phyloP scores from a whole-genome alignment of 30 jellyfish, hydroid and myxozoan genomes.

The Hydractinia echinata region DNA sequence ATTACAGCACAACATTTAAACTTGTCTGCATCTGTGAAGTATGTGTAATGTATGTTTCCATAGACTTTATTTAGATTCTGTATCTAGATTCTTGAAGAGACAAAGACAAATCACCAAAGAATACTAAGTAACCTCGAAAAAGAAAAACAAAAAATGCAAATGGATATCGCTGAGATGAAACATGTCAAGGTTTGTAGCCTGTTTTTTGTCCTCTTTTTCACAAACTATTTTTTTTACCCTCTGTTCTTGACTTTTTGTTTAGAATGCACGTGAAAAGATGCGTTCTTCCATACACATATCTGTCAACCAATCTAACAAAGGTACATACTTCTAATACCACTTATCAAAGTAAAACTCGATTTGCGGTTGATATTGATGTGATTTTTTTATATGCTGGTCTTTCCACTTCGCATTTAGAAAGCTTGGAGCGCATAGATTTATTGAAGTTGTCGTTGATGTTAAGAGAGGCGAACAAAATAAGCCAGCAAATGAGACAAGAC shows the following conservation, averaged over 20 bases:
- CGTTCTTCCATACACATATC: constrained; percentile 24
- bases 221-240: too few species aligned
- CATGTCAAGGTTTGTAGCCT: constrained; percentile 42
- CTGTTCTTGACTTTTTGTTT: not conserved
- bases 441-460: constrained; percentile 62
- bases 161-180: constrained; percentile 53
- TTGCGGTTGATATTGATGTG: too few species aligned
- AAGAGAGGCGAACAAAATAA: constrained; percentile 86
- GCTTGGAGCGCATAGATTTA: constrained; percentile 33
- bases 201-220: not conserved
- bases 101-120: constrained; percentile 46
- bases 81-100: constrained; percentile 40
- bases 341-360: too few species aligned
- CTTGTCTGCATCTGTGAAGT: not conserved
- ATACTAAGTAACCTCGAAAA: constrained; percentile 65
- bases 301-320: constrained; percentile 14
- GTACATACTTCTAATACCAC: not conserved
- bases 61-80: not conserved
- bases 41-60: not conserved
- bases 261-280: constrained; percentile 21
- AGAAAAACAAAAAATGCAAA: constrained; percentile 62
- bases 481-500: constrained; percentile 56
- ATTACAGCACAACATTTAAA: too few species aligned
- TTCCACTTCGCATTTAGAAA: too few species aligned
- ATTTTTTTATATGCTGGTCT: too few species aligned